Evolutionary conservation across 1,140 invertebrate species (phyloP).

Genomic region (Atopsyche davidsoni): DNA sequence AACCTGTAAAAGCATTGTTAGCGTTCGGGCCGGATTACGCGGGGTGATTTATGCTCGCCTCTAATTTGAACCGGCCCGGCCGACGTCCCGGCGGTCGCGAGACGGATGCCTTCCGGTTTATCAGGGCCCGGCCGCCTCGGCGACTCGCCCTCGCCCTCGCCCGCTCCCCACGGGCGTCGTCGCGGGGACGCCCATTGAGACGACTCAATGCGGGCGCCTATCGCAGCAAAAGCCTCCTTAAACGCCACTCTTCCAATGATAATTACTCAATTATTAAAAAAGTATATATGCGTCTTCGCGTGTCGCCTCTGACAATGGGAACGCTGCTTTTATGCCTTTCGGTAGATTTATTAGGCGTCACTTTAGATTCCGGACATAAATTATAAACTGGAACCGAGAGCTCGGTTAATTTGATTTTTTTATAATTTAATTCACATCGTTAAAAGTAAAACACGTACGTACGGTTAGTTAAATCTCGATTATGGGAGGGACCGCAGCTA

Average conservation of each 20-base stretch:
- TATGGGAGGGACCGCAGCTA: too few relatives aligned
- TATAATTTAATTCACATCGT: too few relatives aligned
- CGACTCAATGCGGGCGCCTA: constrained; percentile 1
- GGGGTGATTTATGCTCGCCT: constrained; percentile 26
- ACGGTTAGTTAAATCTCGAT: too few relatives aligned
- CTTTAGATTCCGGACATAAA: too few relatives aligned
- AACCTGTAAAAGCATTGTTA: constrained; percentile 31
- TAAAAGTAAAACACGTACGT: too few relatives aligned
- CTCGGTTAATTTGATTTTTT: too few relatives aligned
- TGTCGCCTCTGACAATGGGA: too few relatives aligned
- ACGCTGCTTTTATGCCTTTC: too few relatives aligned
- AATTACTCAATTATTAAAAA: constrained; percentile 2
- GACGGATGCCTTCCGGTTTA: constrained; percentile 26
- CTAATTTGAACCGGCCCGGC: constrained; percentile 28
- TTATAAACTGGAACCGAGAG: too few relatives aligned
- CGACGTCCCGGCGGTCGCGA: constrained; percentile 1
- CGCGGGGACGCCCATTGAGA: background rate
- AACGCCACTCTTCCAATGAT: background rate
- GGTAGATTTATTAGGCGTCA: too few relatives aligned
- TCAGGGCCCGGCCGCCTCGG: constrained; percentile 15
- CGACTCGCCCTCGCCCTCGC: background rate
- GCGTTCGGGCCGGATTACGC: constrained; percentile 29
- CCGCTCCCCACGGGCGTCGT: background rate
- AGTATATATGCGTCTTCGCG: background rate
- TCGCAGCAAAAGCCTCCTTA: background rate